phyloP scores from a whole-genome alignment of 2,113 vertebrate species.

The Dasyurus viverrinus region DNA sequence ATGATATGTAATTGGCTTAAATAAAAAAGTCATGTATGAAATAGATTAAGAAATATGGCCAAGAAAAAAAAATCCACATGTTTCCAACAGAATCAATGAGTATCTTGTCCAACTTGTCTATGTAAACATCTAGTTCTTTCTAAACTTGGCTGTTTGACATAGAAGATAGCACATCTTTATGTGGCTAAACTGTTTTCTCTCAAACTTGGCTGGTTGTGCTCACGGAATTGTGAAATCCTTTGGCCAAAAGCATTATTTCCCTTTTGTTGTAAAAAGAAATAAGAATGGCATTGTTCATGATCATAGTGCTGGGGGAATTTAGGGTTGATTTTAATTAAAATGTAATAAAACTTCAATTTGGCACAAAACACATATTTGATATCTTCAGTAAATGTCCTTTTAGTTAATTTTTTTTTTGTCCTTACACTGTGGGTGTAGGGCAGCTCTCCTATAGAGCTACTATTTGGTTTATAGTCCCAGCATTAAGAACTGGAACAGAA shows the following conservation, averaged over 20 bases:
- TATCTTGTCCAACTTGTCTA: background rate
- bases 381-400: background rate
- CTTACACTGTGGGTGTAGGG: background rate
- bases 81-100: background rate
- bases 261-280: conserved; percentile 44
- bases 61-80: background rate
- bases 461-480: background rate
- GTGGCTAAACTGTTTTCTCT: conserved; percentile 42
- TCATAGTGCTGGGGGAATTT: background rate
- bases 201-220: conserved; percentile 22
- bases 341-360: background rate
- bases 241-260: conserved; percentile 29
- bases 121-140: background rate
- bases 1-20: conserved; percentile 22
- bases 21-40: conserved; percentile 32
- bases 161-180: conserved; percentile 20
- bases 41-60: background rate
- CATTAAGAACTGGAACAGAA: background rate
- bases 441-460: background rate
- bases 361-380: background rate
- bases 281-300: background rate
- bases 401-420: background rate
- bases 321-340: background rate
- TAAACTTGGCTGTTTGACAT: background rate
- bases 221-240: conserved; percentile 55